Conservation (phyloP, 1,140 invertebrate species). For the Dolichoris vasculosae region DNA sequence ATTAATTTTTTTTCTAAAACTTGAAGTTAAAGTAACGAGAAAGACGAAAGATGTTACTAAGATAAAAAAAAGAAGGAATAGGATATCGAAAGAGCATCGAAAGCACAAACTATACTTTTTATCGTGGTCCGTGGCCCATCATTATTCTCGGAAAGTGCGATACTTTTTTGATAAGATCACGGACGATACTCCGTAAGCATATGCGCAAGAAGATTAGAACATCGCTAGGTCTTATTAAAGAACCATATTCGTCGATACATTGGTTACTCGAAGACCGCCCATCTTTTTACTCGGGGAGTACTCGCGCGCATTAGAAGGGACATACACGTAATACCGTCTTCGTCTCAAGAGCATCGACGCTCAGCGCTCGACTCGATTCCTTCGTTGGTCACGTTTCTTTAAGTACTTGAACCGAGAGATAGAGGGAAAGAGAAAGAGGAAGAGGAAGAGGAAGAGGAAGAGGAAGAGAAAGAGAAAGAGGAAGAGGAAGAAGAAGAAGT, state of each 20-base stretch:
- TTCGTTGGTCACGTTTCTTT: conserved; percentile 32
- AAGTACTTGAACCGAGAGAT: background rate
- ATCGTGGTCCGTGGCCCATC: background rate
- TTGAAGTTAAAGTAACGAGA: too few relatives aligned
- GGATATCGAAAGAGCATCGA: too few relatives aligned
- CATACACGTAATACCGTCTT: background rate
- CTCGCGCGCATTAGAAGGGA: background rate
- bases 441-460: background rate
- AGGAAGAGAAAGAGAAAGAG: too few relatives aligned
- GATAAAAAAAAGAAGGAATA: too few relatives aligned
- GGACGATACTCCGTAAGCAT: background rate
- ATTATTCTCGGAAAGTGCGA: conserved; percentile 6
- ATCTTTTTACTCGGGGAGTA: background rate
- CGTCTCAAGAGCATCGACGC: background rate
- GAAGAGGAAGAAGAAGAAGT: background rate
- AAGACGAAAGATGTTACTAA: too few relatives aligned
- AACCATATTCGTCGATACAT: background rate
- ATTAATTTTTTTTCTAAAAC: too few relatives aligned
- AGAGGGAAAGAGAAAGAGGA: background rate
- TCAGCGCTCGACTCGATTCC: background rate
- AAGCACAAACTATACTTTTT: too few relatives aligned
- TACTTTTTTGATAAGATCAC: background rate
- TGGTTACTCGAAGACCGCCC: conserved; percentile 10
- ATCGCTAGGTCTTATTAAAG: conserved; percentile 5
- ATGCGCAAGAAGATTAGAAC: background rate